Evolutionary conservation across 2,888 invertebrate genomes (phyloP).

Genomic region (Thymelicus lineola): DNA sequence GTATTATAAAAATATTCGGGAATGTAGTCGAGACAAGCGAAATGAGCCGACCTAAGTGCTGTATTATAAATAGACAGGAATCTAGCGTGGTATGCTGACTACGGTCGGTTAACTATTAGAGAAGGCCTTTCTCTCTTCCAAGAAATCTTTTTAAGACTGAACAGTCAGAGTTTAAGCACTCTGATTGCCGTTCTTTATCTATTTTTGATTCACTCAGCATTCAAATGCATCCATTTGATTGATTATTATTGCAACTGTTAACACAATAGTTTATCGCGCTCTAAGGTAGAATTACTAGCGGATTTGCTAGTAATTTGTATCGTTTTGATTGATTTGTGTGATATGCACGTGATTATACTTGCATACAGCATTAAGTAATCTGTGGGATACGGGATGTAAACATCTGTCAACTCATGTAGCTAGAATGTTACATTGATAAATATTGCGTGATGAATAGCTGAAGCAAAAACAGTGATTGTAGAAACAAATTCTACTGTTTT

Average conservation of each 20-base stretch:
- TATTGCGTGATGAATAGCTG: too few species aligned
- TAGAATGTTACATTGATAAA: too few species aligned
- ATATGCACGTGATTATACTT: too few species aligned
- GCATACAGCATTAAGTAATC: too few species aligned
- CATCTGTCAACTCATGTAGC: too few species aligned
- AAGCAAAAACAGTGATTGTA: too few species aligned
- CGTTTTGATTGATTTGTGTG: too few species aligned
- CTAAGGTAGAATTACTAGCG: too few species aligned
- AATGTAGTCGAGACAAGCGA: slow-evolving; percentile 53
- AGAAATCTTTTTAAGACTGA: slow-evolving; percentile 20
- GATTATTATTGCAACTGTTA: not conserved
- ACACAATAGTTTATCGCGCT: not conserved
- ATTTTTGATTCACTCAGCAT: not conserved
- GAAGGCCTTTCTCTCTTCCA: slow-evolving; percentile 34
- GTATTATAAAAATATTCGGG: slow-evolving; percentile 49
- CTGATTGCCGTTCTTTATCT: slow-evolving; percentile 11
- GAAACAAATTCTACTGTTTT: too few species aligned
- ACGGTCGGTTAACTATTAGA: slow-evolving; percentile 29
- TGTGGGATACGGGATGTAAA: too few species aligned
- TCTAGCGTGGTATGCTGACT: slow-evolving; percentile 52
- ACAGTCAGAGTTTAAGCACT: slow-evolving; percentile 14
- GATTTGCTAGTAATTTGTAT: too few species aligned
- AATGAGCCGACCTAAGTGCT: slow-evolving; percentile 51
- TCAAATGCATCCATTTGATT: not conserved
- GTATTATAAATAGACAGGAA: slow-evolving; percentile 60